phyloP scores from a whole-genome alignment of 1,140 invertebrate genomes.

The Eriosoma lanigerum region DNA sequence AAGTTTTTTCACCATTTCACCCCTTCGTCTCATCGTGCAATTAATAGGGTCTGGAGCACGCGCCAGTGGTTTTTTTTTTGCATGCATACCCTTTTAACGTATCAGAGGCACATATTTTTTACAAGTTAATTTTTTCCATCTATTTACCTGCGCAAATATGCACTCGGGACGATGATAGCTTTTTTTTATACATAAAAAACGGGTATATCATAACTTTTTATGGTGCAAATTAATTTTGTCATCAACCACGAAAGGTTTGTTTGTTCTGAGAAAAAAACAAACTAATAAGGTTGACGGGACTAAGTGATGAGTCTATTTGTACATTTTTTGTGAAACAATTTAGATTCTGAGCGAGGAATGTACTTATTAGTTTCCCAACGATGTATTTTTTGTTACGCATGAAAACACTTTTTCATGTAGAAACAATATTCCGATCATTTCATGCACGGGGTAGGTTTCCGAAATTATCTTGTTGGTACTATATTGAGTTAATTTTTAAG shows the following conservation, averaged over 20 bases:
- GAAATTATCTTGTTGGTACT: too few relatives aligned
- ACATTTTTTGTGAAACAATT: too few relatives aligned
- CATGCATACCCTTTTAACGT: constrained; percentile 35
- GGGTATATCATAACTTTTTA: constrained; percentile 25
- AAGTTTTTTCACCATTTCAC: constrained; percentile 32
- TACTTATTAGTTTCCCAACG: too few relatives aligned
- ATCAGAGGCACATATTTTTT: constrained; percentile 21
- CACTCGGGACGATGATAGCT: neutral
- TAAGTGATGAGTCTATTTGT: neutral
- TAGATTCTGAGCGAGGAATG: too few relatives aligned
- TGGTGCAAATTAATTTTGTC: constrained; percentile 33
- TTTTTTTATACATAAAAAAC: constrained; percentile 9
- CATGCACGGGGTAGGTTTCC: too few relatives aligned
- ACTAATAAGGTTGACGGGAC: neutral
- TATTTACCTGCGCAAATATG: constrained; percentile 45
- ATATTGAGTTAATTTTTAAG: too few relatives aligned
- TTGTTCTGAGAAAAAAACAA: neutral
- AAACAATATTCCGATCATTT: too few relatives aligned
- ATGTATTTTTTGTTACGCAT: too few relatives aligned
- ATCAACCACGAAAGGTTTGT: constrained; percentile 31
- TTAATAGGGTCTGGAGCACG: constrained; percentile 20
- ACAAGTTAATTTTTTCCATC: constrained; percentile 50
- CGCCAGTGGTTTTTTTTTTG: constrained; percentile 44
- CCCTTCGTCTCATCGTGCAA: neutral
- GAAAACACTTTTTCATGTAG: too few relatives aligned